These are phyloP conservation scores for Montipora cactus DNA, from an alignment of 64 coral and sea anemone species.

Conservation along the genomic window DNA sequence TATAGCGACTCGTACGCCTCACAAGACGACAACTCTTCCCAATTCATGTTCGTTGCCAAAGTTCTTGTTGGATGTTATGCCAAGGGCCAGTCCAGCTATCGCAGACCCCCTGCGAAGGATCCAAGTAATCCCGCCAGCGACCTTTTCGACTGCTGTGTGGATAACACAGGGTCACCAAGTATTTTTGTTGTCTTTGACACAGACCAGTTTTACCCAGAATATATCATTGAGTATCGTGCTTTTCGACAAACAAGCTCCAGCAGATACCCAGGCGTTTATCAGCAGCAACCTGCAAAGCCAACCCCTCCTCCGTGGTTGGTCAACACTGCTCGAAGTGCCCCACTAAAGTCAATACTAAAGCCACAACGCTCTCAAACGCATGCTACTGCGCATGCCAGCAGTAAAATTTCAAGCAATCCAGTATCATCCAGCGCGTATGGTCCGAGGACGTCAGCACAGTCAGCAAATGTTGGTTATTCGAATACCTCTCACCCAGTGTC, in stretches of 20 bases:
- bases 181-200: constrained; percentile 56
- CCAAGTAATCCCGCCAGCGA: not conserved
- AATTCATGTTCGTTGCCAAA: constrained; percentile 49
- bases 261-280: not conserved
- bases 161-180: not conserved
- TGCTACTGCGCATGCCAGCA: not conserved
- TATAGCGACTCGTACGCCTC: constrained; percentile 37
- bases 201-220: constrained; percentile 62
- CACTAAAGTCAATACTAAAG: not conserved
- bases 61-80: constrained; percentile 58
- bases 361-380: not conserved
- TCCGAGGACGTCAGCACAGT: not conserved
- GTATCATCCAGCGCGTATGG: not conserved
- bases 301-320: not conserved
- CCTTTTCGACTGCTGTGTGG: constrained; percentile 46
- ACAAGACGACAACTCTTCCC: not conserved
- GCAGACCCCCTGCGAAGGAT: constrained; percentile 37
- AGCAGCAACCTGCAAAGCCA: not conserved
- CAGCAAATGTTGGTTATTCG: not conserved
- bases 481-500: not conserved
- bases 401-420: not conserved
- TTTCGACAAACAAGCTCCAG: not conserved
- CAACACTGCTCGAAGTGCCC: not conserved
- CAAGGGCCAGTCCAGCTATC: not conserved
- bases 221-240: constrained; percentile 42